Conservation (phyloP, 2,888 invertebrate genomes). For the Synergus japonicus region DNA sequence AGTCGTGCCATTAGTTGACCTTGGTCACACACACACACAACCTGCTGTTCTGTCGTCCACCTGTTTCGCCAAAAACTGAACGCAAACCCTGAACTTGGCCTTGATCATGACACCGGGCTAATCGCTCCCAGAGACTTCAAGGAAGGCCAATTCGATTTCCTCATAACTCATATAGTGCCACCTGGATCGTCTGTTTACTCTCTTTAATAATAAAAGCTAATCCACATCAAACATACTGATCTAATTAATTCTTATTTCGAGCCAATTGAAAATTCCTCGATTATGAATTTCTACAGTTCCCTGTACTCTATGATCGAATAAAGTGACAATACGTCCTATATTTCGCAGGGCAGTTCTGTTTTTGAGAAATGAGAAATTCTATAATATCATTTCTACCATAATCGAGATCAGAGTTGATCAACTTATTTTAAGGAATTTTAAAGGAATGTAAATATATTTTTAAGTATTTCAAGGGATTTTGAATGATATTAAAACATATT, state of each 20-base stretch:
- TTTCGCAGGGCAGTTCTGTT: too few species aligned
- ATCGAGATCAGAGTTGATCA: too few species aligned
- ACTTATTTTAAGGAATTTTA: too few species aligned
- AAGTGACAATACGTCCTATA: too few species aligned
- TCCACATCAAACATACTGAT: not conserved
- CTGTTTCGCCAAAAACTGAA: constrained; percentile 60
- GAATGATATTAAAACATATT: too few species aligned
- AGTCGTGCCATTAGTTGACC: constrained; percentile 51
- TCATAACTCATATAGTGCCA: not conserved
- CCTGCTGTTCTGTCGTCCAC: constrained; percentile 57
- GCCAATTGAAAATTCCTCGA: too few species aligned
- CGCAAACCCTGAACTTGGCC: constrained; percentile 45
- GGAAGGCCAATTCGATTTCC: constrained; percentile 18
- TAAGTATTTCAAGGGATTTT: too few species aligned
- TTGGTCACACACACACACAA: constrained; percentile 54
- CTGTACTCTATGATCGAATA: too few species aligned
- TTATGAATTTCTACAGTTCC: too few species aligned
- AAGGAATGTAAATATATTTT: too few species aligned
- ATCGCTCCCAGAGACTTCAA: constrained; percentile 1
- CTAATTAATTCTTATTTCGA: not conserved
- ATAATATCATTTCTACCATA: too few species aligned
- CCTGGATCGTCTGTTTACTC: constrained; percentile 17
- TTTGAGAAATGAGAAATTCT: too few species aligned
- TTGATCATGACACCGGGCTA: constrained; percentile 40
- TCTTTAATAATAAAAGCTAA: not conserved